These are phyloP conservation scores for Oppia nitens DNA, from an alignment of 1,140 invertebrate species.

Conservation along the genomic window DNA sequence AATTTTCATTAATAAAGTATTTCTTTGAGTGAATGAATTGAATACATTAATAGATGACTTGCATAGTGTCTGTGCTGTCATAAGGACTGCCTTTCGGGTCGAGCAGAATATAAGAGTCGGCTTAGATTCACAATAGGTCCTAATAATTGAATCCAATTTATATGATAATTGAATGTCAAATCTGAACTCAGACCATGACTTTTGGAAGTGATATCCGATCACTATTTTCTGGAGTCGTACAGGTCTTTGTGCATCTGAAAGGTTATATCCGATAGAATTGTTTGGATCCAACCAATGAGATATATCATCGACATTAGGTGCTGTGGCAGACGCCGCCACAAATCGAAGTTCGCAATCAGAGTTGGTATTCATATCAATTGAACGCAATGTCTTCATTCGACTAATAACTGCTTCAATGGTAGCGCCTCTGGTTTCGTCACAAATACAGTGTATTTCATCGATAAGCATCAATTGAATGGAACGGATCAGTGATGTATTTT, in stretches of 20 bases:
- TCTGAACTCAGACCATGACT: conserved; percentile 40
- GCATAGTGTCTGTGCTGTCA: conserved; percentile 36
- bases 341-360: conserved; percentile 36
- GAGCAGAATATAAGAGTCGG: conserved; percentile 62
- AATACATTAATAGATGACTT: neutral
- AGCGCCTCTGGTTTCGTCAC: conserved; percentile 34
- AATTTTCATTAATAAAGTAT: neutral
- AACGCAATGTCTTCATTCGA: conserved; percentile 43
- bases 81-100: conserved; percentile 49
- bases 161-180: conserved; percentile 60
- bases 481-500: conserved; percentile 41
- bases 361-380: neutral
- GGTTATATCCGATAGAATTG: conserved; percentile 20
- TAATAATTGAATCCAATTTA: conserved; percentile 46
- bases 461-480: conserved; percentile 54
- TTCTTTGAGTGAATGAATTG: neutral
- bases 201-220: conserved; percentile 41
- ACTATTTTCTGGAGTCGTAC: conserved; percentile 53
- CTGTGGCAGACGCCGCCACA: conserved; percentile 57
- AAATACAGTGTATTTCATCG: conserved; percentile 38
- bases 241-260: conserved; percentile 44
- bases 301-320: conserved; percentile 57
- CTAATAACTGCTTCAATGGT: conserved; percentile 60
- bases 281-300: conserved; percentile 45
- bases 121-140: conserved; percentile 49